Conservation (phyloP, 2,888 invertebrate species). For the Isotomurus palustris region DNA sequence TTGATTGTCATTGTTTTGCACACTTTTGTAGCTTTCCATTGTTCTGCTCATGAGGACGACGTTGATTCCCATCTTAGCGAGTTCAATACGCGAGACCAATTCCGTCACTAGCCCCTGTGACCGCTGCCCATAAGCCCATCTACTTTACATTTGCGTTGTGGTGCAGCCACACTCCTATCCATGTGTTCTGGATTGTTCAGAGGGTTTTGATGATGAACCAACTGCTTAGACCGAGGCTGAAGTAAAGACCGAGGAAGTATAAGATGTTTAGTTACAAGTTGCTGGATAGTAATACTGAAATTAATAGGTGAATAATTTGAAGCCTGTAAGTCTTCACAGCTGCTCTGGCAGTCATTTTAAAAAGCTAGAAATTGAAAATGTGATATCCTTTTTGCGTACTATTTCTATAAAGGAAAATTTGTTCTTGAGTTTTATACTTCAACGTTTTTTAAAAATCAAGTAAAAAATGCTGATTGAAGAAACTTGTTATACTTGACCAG, state of each 20-base stretch:
- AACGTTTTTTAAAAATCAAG: too few relatives aligned
- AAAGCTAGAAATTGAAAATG: too few relatives aligned
- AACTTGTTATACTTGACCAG: too few relatives aligned
- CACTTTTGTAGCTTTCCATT: slow-evolving; percentile 66
- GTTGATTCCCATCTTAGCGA: slow-evolving; percentile 71
- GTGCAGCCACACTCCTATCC: slow-evolving; percentile 6
- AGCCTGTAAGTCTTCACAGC: too few relatives aligned
- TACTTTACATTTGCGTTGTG: slow-evolving; percentile 26
- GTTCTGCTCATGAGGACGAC: slow-evolving; percentile 75
- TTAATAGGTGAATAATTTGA: too few relatives aligned
- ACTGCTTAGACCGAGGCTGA: not conserved
- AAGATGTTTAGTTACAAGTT: too few relatives aligned
- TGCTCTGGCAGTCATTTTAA: too few relatives aligned
- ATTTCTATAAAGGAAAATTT: too few relatives aligned
- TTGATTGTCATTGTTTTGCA: slow-evolving; percentile 65
- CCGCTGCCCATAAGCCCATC: slow-evolving; percentile 60
- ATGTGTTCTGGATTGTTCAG: slow-evolving; percentile 10
- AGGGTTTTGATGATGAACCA: not conserved
- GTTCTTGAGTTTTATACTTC: too few relatives aligned
- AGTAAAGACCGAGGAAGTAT: slow-evolving; percentile 11
- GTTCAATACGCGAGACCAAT: slow-evolving; percentile 83
- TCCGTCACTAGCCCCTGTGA: slow-evolving; percentile 85
- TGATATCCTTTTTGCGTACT: too few relatives aligned
- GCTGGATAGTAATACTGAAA: too few relatives aligned
- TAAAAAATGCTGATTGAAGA: too few relatives aligned